Evolutionary conservation across 2,113 vertebrate genomes (phyloP).

Genomic region (Nerophis ophidion): DNA sequence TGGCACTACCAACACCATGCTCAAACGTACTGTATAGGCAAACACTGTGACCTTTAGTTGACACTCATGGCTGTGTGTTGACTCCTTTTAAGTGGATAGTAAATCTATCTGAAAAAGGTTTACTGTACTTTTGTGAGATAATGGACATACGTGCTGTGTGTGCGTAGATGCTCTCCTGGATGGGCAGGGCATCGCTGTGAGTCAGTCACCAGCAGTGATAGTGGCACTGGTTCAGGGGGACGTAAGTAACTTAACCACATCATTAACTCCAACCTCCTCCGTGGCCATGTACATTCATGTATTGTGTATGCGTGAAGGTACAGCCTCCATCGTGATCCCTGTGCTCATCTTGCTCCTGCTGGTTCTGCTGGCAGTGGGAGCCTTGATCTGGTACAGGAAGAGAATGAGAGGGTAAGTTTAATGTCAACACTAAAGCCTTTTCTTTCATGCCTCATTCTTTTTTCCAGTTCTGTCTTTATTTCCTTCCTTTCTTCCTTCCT

Average conservation of each 20-base stretch:
- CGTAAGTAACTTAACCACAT: conserved; percentile 35
- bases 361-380: conserved; percentile 74
- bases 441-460: not conserved
- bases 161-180: conserved; percentile 58
- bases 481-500: conserved; percentile 15
- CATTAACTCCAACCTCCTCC: not conserved
- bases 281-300: not conserved
- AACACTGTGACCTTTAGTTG: too few species aligned
- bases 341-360: conserved; percentile 79
- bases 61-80: too few species aligned
- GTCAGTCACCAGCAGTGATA: conserved; percentile 8
- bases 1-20: too few species aligned
- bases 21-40: too few species aligned
- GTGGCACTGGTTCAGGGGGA: conserved; percentile 29
- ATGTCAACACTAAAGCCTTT: not conserved
- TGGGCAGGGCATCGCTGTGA: conserved; percentile 66
- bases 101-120: too few species aligned
- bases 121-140: not conserved
- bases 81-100: too few species aligned
- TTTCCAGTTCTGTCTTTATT: not conserved
- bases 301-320: conserved; percentile 59
- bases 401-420: conserved; percentile 85
- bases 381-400: conserved; percentile 85
- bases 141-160: not conserved
- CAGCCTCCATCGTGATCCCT: conserved; percentile 83